Evolutionary conservation across 2,888 invertebrate genomes (phyloP).

Genomic region (Leptopilina drosophilae): DNA sequence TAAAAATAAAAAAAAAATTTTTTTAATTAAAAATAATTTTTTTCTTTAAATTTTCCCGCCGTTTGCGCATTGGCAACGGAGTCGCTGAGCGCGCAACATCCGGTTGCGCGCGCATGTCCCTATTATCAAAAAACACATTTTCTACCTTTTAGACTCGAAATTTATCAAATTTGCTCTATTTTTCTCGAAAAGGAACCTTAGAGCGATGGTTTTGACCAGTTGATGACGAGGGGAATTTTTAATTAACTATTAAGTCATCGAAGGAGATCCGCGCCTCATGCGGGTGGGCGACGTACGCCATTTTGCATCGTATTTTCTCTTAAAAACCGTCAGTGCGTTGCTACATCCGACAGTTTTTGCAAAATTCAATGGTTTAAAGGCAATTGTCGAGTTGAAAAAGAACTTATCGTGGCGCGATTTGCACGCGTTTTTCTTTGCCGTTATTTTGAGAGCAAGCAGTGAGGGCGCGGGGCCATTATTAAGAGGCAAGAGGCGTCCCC

Average conservation of each 20-base stretch:
- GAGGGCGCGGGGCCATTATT: slow-evolving; percentile 43
- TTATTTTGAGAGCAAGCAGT: slow-evolving; percentile 28
- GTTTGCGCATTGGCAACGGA: neutral
- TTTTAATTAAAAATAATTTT: too few relatives aligned
- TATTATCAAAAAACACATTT: neutral
- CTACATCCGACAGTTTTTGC: slow-evolving; percentile 28
- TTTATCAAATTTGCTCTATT: neutral
- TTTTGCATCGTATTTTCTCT: slow-evolving; percentile 55
- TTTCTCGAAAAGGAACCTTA: neutral
- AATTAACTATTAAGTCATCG: neutral
- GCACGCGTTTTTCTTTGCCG: neutral
- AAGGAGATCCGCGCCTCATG: neutral
- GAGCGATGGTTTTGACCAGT: neutral
- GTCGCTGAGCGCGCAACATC: slow-evolving; percentile 16
- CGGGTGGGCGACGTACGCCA: slow-evolving; percentile 55
- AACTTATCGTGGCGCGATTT: neutral
- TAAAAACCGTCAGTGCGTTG: slow-evolving; percentile 42
- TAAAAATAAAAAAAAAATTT: too few relatives aligned
- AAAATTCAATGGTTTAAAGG: slow-evolving; percentile 15
- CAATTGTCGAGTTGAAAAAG: neutral
- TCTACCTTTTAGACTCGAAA: neutral
- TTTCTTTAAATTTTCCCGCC: neutral
- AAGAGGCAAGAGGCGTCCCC: slow-evolving; percentile 54
- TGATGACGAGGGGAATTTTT: neutral
- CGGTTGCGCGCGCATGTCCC: neutral